A percentile compares a stretch with the other conserved stretches of the same genome.
Evolutionary conservation across 2,797 vertebrate genomes (phyloP).

Genomic region (Eulemur rubriventer): DNA sequence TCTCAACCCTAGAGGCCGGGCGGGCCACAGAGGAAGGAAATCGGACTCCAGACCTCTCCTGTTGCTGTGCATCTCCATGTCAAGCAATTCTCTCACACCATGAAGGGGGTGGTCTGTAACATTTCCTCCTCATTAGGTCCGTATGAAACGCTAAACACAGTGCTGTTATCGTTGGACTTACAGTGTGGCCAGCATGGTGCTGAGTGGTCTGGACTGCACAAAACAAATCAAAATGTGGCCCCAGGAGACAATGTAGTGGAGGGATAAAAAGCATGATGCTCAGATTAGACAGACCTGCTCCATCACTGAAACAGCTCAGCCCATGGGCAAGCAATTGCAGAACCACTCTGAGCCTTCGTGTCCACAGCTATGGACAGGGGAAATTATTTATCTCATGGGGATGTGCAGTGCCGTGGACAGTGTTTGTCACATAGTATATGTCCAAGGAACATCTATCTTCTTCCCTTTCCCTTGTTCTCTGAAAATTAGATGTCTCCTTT

Average conservation of each 20-base stretch:
- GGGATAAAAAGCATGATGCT: not conserved
- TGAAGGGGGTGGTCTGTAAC: not conserved
- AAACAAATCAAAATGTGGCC: not conserved
- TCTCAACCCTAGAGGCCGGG: conserved; percentile 59
- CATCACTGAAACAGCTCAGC: not conserved
- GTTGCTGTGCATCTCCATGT: conserved; percentile 42
- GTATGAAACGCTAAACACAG: not conserved
- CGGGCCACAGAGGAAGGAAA: conserved; percentile 56
- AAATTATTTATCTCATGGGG: not conserved
- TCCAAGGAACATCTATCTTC: not conserved
- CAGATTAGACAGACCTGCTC: not conserved
- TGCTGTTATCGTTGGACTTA: not conserved
- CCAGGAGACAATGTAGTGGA: not conserved
- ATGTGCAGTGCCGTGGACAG: fast-evolving
- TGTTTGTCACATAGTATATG: not conserved
- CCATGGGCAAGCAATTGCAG: not conserved
- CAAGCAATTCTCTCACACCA: conserved; percentile 38
- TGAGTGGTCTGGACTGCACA: not conserved
- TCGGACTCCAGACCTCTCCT: not conserved
- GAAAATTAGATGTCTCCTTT: not conserved
- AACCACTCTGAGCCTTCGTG: not conserved
- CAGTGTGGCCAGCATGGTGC: not conserved
- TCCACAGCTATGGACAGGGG: not conserved
- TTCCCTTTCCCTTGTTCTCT: not conserved
- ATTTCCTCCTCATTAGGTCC: conserved; percentile 23